Conservation (phyloP, 2,888 invertebrate genomes). For the Hyposoter dolosus region DNA sequence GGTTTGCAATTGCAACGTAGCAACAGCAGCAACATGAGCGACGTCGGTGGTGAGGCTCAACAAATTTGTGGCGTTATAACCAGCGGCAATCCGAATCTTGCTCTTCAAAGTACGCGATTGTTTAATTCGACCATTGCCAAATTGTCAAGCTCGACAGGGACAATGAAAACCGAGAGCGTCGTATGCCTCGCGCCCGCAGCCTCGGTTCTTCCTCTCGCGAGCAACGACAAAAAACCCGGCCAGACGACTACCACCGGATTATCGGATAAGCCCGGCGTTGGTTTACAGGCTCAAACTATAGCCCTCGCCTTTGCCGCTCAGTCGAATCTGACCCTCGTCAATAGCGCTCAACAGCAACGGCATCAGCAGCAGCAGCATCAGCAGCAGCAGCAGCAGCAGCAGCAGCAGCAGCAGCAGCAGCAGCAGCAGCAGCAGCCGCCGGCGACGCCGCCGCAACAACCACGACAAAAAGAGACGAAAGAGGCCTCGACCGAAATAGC, state of each 20-base stretch:
- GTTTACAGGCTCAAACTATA: conserved; percentile 79
- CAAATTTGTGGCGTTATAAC: conserved; percentile 83
- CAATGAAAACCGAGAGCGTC: conserved; percentile 78
- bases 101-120: conserved; percentile 79
- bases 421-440: conserved; percentile 67
- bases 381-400: conserved; percentile 65
- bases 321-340: conserved; percentile 75
- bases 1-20: conserved; percentile 77
- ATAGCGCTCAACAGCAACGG: conserved; percentile 71
- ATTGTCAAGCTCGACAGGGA: conserved; percentile 68
- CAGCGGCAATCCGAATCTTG: conserved; percentile 80
- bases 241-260: conserved; percentile 73
- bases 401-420: conserved; percentile 64
- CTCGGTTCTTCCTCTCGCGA: conserved; percentile 66
- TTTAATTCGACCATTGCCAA: conserved; percentile 82
- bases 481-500: conserved; percentile 76
- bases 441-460: no score
- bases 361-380: conserved; percentile 63
- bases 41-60: conserved; percentile 77
- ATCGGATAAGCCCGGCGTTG: conserved; percentile 73
- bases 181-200: conserved; percentile 77
- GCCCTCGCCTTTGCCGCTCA: conserved; percentile 80
- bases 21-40: conserved; percentile 72
- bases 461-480: conserved; percentile 75
- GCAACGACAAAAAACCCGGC: conserved; percentile 74